A percentile compares a stretch with the other conserved stretches of the same genome.
These are phyloP conservation scores for Acrocephalus scirpaceus DNA, from an alignment of 2,797 vertebrate genomes.

Conservation along the genomic window DNA sequence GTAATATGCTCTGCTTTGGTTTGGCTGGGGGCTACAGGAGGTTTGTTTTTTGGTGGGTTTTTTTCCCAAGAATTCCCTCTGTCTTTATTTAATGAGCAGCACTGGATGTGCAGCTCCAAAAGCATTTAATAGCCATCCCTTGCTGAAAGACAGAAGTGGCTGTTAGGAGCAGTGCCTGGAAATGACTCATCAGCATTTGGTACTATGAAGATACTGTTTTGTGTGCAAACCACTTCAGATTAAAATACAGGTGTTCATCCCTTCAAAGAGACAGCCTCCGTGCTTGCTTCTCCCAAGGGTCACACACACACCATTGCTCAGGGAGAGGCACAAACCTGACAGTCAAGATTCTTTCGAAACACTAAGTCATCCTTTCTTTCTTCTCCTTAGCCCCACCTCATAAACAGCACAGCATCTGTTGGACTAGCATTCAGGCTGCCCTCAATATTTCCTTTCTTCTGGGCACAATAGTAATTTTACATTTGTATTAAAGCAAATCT, in stretches of 20 bases:
- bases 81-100: neutral
- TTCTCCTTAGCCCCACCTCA: neutral
- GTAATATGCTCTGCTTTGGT: neutral
- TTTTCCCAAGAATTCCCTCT: neutral
- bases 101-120: neutral
- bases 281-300: neutral
- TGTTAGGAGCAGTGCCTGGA: conserved; percentile 12
- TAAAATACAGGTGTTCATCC: neutral
- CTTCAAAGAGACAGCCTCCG: neutral
- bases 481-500: neutral
- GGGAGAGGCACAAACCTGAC: neutral
- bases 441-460: neutral
- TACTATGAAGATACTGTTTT: neutral
- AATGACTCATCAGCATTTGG: neutral
- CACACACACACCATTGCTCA: neutral
- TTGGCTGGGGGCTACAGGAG: neutral
- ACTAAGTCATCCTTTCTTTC: neutral
- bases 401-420: neutral
- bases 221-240: conserved; percentile 14
- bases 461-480: neutral
- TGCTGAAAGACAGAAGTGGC: neutral
- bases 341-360: neutral
- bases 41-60: too few relatives aligned
- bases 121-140: neutral
- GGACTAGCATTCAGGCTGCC: neutral